Evolutionary conservation across 1,140 invertebrate genomes (phyloP).

Genomic region (Neocloeon triangulifer): DNA sequence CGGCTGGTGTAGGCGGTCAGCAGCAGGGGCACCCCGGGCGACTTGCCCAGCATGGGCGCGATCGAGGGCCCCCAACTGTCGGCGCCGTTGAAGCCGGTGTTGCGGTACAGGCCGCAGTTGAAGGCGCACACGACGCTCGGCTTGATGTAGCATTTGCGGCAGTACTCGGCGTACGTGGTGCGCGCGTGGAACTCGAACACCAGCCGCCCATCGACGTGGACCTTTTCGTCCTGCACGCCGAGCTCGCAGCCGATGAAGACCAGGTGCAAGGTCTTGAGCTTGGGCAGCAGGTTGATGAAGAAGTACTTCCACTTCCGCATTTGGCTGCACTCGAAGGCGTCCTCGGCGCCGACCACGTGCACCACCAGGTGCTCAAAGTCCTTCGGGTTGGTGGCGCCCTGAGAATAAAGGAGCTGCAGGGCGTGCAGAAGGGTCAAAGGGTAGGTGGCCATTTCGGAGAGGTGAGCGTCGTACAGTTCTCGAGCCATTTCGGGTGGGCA

Average conservation of each 20-base stretch:
- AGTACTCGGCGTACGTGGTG: too few species aligned
- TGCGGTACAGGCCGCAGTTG: constrained; percentile 41
- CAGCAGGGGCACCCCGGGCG: constrained; percentile 28
- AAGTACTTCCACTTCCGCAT: constrained; percentile 44
- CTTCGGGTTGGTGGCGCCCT: not conserved
- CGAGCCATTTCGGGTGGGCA: too few species aligned
- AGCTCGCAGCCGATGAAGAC: constrained; percentile 39
- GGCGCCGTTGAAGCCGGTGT: constrained; percentile 28
- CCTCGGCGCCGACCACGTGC: constrained; percentile 38
- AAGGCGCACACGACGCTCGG: constrained; percentile 39
- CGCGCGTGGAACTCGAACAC: too few species aligned
- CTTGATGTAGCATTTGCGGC: too few species aligned
- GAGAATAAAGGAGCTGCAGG: constrained; percentile 18
- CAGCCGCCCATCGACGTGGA: too few species aligned
- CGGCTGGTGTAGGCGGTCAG: constrained; percentile 38
- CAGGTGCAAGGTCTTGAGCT: constrained; percentile 25
- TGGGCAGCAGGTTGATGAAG: constrained; percentile 34
- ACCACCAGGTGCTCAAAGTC: constrained; percentile 17
- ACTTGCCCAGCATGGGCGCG: constrained; percentile 15
- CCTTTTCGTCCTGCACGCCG: too few species aligned
- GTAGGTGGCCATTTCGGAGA: constrained; percentile 37
- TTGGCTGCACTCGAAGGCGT: constrained; percentile 41
- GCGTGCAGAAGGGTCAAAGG: constrained; percentile 35
- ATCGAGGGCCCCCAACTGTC: constrained; percentile 44
- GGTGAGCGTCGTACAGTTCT: too few species aligned